phyloP scores from a whole-genome alignment of 1,140 invertebrate genomes.

The Temnothorax curvispinosus region DNA sequence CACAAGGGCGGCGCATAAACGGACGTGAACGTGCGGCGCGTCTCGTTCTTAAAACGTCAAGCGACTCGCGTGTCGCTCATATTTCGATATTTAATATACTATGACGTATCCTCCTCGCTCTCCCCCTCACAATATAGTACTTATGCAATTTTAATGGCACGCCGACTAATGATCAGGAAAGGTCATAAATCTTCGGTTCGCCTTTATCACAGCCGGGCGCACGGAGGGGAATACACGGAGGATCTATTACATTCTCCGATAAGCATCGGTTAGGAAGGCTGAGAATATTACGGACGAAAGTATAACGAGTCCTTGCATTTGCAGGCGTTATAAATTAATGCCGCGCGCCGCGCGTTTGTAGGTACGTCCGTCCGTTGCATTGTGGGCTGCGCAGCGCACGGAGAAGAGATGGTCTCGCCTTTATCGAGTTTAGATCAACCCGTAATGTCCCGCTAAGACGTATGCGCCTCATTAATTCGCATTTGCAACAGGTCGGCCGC shows the following conservation, averaged over 20 bases:
- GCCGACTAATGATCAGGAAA: constrained; percentile 26
- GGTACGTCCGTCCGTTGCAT: constrained; percentile 63
- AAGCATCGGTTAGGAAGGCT: constrained; percentile 46
- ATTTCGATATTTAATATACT: constrained; percentile 21
- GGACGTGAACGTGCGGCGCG: not conserved
- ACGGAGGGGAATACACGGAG: not conserved
- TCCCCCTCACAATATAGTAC: not conserved
- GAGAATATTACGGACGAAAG: constrained; percentile 72
- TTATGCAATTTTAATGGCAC: constrained; percentile 33
- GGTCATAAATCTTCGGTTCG: constrained; percentile 33
- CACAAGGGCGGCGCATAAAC: constrained; percentile 20
- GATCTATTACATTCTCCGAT: constrained; percentile 54
- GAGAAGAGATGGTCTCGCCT: constrained; percentile 69
- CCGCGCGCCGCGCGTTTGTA: constrained; percentile 45
- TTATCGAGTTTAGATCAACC: constrained; percentile 79
- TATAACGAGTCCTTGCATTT: constrained; percentile 70
- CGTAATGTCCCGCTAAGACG: constrained; percentile 75
- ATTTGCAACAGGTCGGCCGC: constrained; percentile 72
- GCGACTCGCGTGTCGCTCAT: not conserved
- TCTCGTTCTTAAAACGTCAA: constrained; percentile 5
- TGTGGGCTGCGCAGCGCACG: constrained; percentile 56
- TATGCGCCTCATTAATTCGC: constrained; percentile 78
- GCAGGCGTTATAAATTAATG: constrained; percentile 74
- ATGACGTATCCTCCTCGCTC: not conserved
- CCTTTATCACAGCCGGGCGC: constrained; percentile 22